A percentile compares a stretch with the other conserved stretches of the same genome.
Evolutionary conservation across 2,797 vertebrate species (phyloP).

Genomic region (Enteromius radiatus): DNA sequence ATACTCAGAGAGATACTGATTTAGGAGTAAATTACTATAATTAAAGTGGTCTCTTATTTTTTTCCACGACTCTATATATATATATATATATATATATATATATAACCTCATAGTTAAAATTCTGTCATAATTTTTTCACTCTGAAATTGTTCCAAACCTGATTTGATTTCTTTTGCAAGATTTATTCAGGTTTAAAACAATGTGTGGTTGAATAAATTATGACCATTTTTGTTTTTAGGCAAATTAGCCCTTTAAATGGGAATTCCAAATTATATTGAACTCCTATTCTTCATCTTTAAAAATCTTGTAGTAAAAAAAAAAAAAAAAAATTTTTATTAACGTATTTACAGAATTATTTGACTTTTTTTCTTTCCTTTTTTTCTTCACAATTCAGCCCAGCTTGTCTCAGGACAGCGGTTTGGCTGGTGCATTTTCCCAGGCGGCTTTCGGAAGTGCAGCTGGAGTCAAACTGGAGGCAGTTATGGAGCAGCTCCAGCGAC

Average conservation of each 20-base stretch:
- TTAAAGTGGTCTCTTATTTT: too few relatives aligned
- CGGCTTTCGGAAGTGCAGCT: conserved; percentile 72
- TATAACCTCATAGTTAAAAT: too few relatives aligned
- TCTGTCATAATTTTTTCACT: too few relatives aligned
- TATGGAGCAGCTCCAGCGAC: conserved; percentile 93
- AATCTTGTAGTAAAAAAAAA: too few relatives aligned
- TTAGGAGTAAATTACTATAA: too few relatives aligned
- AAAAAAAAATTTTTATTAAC: background rate
- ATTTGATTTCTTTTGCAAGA: too few relatives aligned
- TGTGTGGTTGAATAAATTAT: background rate
- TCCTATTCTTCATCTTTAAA: background rate
- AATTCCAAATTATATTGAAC: background rate
- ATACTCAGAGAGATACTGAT: too few relatives aligned
- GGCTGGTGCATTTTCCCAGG: conserved; percentile 74
- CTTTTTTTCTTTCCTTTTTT: conserved; percentile 31
- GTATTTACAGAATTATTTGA: background rate
- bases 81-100: too few relatives aligned
- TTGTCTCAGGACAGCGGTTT: conserved; percentile 73
- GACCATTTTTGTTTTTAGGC: background rate
- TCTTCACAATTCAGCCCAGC: conserved; percentile 65
- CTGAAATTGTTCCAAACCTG: too few relatives aligned
- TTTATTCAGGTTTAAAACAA: background rate
- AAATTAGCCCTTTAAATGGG: background rate
- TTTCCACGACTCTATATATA: too few relatives aligned
- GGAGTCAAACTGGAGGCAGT: conserved; percentile 87